These are phyloP conservation scores for Tarsius wallacei DNA, from an alignment of 2,797 vertebrate genomes.

Conservation along the genomic window DNA sequence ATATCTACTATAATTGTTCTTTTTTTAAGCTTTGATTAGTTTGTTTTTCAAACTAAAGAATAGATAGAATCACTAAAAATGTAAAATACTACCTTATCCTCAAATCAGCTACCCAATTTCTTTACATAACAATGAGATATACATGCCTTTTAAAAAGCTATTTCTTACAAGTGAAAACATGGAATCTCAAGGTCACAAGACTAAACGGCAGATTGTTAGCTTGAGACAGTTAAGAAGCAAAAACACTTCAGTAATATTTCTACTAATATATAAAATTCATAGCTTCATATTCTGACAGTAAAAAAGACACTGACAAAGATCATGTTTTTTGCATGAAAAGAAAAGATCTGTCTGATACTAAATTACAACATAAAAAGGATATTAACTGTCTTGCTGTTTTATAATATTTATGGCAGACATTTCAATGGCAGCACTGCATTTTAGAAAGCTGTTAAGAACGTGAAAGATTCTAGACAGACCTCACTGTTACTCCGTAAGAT, in stretches of 20 bases:
- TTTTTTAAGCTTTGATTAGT: constrained; percentile 29
- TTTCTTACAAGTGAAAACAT: background rate
- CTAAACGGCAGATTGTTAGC: background rate
- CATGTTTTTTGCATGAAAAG: constrained; percentile 51
- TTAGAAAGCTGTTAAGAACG: fast-evolving
- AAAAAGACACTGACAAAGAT: constrained; percentile 35
- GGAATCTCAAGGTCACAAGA: background rate
- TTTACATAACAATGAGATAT: background rate
- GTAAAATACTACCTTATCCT: constrained; percentile 49
- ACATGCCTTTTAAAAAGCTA: background rate
- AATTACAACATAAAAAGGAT: constrained; percentile 36
- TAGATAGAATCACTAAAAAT: constrained; percentile 14
- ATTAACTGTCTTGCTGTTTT: constrained; percentile 1
- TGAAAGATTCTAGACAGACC: background rate
- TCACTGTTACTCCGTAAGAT: background rate
- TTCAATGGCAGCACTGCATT: background rate
- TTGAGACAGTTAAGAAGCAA: constrained; percentile 31
- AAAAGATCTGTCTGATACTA: constrained; percentile 55
- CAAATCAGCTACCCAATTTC: constrained; percentile 4
- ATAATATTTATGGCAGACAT: background rate
- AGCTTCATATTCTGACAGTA: constrained; percentile 22
- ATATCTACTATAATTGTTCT: background rate
- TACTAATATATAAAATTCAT: constrained; percentile 16
- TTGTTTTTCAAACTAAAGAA: constrained; percentile 72
- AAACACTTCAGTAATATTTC: background rate